Conservation (phyloP, 2,888 invertebrate species). For the Auanema freiburgensis region DNA sequence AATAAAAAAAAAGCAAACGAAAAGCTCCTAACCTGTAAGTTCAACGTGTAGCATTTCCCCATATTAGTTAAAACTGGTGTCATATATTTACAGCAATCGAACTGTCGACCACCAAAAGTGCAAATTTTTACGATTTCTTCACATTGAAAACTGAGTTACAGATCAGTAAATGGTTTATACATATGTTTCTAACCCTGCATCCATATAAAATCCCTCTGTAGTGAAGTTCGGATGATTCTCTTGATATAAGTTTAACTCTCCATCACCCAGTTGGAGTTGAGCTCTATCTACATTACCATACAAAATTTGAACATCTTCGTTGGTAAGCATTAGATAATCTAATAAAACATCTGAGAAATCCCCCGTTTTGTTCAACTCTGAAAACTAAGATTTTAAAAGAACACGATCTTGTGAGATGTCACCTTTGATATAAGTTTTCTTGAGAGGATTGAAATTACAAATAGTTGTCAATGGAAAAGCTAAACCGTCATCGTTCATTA, state of each 20-base stretch:
- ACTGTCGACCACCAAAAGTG: conserved; percentile 48
- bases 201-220: conserved; percentile 45
- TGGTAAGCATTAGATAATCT: conserved; percentile 50
- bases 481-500: conserved; percentile 53
- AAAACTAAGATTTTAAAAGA: conserved; percentile 12
- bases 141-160: conserved; percentile 39
- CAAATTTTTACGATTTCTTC: conserved; percentile 52
- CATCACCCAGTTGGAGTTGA: conserved; percentile 22
- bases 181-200: conserved; percentile 33
- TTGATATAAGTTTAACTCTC: conserved; percentile 26
- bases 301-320: conserved; percentile 37
- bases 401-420: neutral
- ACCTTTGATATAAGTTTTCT: conserved; percentile 49
- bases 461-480: conserved; percentile 56
- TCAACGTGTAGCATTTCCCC: conserved; percentile 56
- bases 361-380: conserved; percentile 47
- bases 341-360: conserved; percentile 49
- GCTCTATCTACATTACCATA: conserved; percentile 32
- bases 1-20: conserved; percentile 12
- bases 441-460: conserved; percentile 59
- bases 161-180: neutral
- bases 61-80: conserved; percentile 56
- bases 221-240: conserved; percentile 41
- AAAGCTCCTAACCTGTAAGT: conserved; percentile 34
- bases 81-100: conserved; percentile 56